Base-by-base conservation (phyloP, 23 tunicate species). In the Phallusia fumigata region DNA sequence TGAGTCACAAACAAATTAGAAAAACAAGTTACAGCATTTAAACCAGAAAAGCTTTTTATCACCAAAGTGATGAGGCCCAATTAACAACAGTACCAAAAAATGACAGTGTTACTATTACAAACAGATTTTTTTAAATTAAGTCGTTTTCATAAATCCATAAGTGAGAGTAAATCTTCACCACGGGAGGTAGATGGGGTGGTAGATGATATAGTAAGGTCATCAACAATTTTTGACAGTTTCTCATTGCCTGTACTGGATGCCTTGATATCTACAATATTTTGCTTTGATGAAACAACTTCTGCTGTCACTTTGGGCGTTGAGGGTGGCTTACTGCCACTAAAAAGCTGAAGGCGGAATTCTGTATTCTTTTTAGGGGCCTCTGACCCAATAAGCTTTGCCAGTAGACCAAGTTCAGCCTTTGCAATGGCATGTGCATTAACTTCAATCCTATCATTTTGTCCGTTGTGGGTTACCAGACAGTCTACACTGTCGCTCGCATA, bases 371-470 rank as follows among this genome's bases (percentile, higher is more conserved):
- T 32, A 0, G 64, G 32, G 18, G 78, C 36, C 30, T 75, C 69
- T 22, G 91, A 45, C 6, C 98, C 98, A 10, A 94, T 51, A 58
- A 94, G 81, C 51, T 89, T 87, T 8, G 92, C 85, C 22, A 94
- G 86, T 36, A 94, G 65, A n/a, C 77, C 79, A 0, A 89, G 74
- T 52, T 94, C 98, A 19, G 98, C 98, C 35, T 89, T 78, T 44
- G 93, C 98, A 21, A 73, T 33, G 10, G 45, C 47, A 65, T 65
- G 82, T 18, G 36, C 45, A 18, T 65, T 49, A 10, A 34, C 50
- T 31, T 31, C 65, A 51, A 50, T 31, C 10, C 32, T n/a, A 31
- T 79, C 31, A 5, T 49, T 44, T 0, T 12, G 16, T 44, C 24
- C 76, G 33, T 84, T 83, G 44, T 31, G 26, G 6, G 81, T 72